Evolutionary conservation across 2,113 vertebrate genomes (phyloP), one percentile per base, ranked within the genome.

Genomic region (Phyllostomus hastatus): DNA sequence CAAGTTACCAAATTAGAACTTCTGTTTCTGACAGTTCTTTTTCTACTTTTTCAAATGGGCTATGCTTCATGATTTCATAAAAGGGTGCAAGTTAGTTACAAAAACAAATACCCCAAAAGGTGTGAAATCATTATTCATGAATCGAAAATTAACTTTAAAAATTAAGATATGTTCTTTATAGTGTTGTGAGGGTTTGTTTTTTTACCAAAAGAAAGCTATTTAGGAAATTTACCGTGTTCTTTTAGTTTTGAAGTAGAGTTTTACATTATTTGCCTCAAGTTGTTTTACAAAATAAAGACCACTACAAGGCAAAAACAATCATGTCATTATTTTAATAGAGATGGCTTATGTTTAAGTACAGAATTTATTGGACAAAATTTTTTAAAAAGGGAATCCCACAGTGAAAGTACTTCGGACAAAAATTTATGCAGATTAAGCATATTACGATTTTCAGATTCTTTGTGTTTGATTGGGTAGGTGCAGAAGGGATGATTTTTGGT

Each of bases 171-270:
- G 33, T 35, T 64, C 43, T n/a, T 48, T 72, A n/a, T 38, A 66
- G 24, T 38, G 7, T 35, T 69, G 22, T 15, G 7, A 1, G 15
- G 7, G 9, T 82, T 69, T 33, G 33, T 22, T 61, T 22, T 83
- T 91, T 20, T 52, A 81, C 50, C 17, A 78, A 79, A 78, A 41
- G 33, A 22, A 26, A 89, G 11, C 24, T 81, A n/a, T 61, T 59
- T 83, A 35, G 61, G 16, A 85, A 80, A 82, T 82, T 81, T 52
- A 59, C 28, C 59, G 4, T 43, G 6, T 52, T 61, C 24, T 48
- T 67, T 94, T 76, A 35, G 41, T 84, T 91, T 96, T 67, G n/a
- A 86, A 48, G 17, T 92, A 69, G 20, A 52, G 35, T 89, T 85
- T 95, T 48, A 82, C n/a, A 46, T 80, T 76, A 50, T n/a, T n/a